A percentile compares a stretch with the other conserved stretches of the same genome.
phyloP scores from a whole-genome alignment of 2,113 vertebrate genomes.

The Brienomyrus longianalis region DNA sequence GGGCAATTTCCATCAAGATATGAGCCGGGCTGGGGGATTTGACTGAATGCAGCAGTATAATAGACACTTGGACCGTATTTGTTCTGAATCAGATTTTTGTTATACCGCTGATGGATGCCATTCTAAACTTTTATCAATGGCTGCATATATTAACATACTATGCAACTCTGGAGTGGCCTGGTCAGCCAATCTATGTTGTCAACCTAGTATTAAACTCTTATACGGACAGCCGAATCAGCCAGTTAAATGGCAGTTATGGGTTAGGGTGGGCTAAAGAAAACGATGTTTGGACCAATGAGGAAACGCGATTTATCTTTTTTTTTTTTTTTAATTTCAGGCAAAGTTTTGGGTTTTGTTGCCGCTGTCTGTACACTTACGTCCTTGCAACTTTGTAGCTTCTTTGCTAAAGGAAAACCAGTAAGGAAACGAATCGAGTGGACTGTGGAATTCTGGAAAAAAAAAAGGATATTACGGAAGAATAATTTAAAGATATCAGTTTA shows the following conservation, averaged over 20 bases:
- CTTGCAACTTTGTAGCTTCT: conserved; percentile 32
- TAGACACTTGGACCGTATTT: background rate
- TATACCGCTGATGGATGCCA: background rate
- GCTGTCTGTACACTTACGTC: conserved; percentile 34
- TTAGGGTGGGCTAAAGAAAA: conserved; percentile 30
- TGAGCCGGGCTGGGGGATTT: background rate
- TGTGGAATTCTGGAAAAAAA: conserved; percentile 14
- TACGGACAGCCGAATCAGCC: conserved; percentile 38
- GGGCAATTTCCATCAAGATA: background rate
- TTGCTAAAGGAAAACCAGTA: conserved; percentile 18
- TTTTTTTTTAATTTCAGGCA: conserved; percentile 44
- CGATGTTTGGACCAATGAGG: conserved; percentile 48
- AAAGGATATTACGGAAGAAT: conserved; percentile 27
- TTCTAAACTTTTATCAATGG: background rate
- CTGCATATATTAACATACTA: background rate
- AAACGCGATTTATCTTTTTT: conserved; percentile 27
- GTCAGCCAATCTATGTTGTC: conserved; percentile 35
- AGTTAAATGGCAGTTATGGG: conserved; percentile 33
- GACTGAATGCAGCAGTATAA: background rate
- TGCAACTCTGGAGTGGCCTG: conserved; percentile 23
- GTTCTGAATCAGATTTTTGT: background rate
- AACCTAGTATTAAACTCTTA: conserved; percentile 19
- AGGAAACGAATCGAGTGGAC: conserved; percentile 23
- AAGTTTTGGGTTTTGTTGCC: conserved; percentile 54
- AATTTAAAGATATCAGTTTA: background rate